Percentiles rank a stretch among this genome's conserved stretches.
phyloP scores from a whole-genome alignment of 2,113 vertebrate species.

The Argyrosomus japonicus region DNA sequence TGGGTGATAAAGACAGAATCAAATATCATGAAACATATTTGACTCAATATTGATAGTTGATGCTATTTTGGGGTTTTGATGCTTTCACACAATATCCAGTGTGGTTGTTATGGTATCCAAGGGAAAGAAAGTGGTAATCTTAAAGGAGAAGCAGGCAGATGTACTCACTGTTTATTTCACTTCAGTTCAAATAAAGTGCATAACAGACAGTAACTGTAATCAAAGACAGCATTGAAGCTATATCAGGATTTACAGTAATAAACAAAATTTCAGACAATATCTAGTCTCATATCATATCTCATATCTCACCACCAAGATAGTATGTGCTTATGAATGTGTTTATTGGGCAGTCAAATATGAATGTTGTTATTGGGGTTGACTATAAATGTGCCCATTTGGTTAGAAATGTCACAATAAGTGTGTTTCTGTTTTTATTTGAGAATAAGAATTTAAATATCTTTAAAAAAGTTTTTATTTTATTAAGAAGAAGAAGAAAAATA shows the following conservation, averaged over 20 bases:
- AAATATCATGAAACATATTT: conserved; percentile 19
- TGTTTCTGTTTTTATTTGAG: too few relatives aligned
- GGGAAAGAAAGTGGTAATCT: neutral
- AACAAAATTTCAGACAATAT: neutral
- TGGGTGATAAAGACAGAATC: conserved; percentile 13
- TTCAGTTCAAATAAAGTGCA: conserved; percentile 11
- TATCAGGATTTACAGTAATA: neutral
- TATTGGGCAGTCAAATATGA: too few relatives aligned
- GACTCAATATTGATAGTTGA: conserved; percentile 9
- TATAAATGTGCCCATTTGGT: too few relatives aligned
- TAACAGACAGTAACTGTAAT: neutral
- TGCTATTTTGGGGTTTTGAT: conserved; percentile 26
- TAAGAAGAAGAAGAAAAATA: too few relatives aligned
- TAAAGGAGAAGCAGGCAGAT: neutral
- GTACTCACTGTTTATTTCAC: neutral
- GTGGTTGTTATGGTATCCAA: conserved; percentile 7
- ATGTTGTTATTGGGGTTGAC: too few relatives aligned
- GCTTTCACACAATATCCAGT: conserved; percentile 19
- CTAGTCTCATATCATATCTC: neutral
- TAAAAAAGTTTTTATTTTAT: too few relatives aligned
- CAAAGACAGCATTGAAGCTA: neutral
- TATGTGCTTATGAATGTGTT: neutral
- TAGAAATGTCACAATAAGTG: too few relatives aligned
- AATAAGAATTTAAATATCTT: too few relatives aligned
- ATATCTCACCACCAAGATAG: neutral